Evolutionary conservation across 2,888 invertebrate species (phyloP).

Genomic region (Dorcus hopei): DNA sequence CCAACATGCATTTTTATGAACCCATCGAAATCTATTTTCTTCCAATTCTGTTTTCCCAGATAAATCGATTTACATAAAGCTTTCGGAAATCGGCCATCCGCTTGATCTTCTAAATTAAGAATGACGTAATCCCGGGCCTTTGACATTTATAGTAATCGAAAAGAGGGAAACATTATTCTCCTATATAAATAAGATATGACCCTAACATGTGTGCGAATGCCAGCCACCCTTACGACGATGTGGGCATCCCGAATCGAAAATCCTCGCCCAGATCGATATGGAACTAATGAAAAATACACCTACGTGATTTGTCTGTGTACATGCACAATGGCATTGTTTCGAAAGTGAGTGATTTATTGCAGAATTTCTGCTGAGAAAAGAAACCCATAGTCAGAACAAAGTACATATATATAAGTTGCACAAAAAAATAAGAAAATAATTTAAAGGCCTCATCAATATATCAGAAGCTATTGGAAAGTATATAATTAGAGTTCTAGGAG

Average conservation of each 20-base stretch:
- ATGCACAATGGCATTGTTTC: too few species aligned
- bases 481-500: neutral
- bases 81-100: neutral
- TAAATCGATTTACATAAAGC: too few species aligned
- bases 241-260: neutral
- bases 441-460: too few species aligned
- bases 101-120: neutral
- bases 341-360: too few species aligned
- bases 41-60: too few species aligned
- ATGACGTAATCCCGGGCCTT: neutral
- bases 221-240: neutral
- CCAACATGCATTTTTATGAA: too few species aligned
- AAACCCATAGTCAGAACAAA: too few species aligned
- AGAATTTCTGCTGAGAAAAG: too few species aligned
- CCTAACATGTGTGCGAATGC: constrained; percentile 4
- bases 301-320: neutral
- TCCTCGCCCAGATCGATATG: neutral
- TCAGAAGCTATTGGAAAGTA: too few species aligned
- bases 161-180: neutral
- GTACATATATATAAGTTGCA: too few species aligned
- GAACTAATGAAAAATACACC: neutral
- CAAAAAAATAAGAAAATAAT: too few species aligned
- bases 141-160: neutral
- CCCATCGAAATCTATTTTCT: too few species aligned
- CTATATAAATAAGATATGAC: constrained; percentile 14